Evolutionary conservation across 1,140 invertebrate species (phyloP).

Genomic region (Aplysia californica): DNA sequence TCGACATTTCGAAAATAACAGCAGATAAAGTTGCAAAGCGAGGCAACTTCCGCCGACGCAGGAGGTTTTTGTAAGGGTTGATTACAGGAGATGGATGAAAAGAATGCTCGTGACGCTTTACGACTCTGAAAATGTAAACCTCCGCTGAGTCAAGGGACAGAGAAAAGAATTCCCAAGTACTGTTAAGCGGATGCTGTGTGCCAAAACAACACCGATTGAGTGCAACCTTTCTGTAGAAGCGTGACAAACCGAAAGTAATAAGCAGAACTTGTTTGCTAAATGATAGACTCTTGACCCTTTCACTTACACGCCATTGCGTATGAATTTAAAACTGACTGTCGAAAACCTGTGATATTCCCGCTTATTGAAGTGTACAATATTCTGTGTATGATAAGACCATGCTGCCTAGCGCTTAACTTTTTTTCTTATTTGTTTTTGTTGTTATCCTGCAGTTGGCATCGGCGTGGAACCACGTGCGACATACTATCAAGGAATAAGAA

Average conservation of each 20-base stretch:
- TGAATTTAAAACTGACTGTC: constrained; percentile 44
- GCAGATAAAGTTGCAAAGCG: background rate
- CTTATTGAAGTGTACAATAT: constrained; percentile 65
- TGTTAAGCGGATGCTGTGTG: constrained; percentile 36
- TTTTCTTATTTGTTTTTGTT: constrained; percentile 37
- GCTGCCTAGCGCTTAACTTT: constrained; percentile 55
- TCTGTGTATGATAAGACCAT: constrained; percentile 65
- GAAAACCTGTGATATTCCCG: constrained; percentile 60
- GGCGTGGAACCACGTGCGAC: constrained; percentile 19
- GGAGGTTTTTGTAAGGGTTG: constrained; percentile 19
- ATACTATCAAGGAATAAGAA: constrained; percentile 7
- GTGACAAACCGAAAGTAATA: constrained; percentile 24
- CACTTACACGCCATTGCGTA: constrained; percentile 45
- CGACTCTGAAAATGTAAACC: constrained; percentile 48
- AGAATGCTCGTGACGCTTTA: constrained; percentile 62
- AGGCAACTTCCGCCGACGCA: background rate
- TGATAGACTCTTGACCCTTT: background rate
- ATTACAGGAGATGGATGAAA: constrained; percentile 33
- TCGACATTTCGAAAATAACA: background rate
- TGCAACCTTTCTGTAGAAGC: constrained; percentile 21
- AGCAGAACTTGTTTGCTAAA: background rate
- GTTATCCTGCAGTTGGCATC: constrained; percentile 26
- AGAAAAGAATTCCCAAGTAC: constrained; percentile 57
- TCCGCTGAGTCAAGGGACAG: constrained; percentile 56
- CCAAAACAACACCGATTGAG: constrained; percentile 28